phyloP scores from a whole-genome alignment of 2,113 vertebrate species.

The Cebus imitator region DNA sequence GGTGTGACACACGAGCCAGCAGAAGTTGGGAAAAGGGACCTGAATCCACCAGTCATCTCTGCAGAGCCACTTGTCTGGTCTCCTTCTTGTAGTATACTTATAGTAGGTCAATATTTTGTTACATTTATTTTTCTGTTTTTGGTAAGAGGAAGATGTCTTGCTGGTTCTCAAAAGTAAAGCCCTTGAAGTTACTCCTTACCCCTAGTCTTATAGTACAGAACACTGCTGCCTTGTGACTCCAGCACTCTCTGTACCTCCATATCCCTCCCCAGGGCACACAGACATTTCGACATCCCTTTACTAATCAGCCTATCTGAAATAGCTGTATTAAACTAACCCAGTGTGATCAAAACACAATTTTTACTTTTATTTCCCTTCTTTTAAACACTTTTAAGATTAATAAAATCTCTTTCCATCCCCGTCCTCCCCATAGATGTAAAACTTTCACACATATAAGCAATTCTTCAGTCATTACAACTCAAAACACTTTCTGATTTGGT shows the following conservation, averaged over 20 bases:
- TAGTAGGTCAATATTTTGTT: not conserved
- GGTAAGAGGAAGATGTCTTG: not conserved
- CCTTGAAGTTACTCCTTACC: not conserved
- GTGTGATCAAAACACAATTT: not conserved
- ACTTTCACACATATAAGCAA: not conserved
- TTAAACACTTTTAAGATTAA: constrained; percentile 1
- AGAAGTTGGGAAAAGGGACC: not conserved
- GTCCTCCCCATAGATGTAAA: not conserved
- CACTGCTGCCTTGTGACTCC: not conserved
- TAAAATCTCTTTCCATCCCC: not conserved
- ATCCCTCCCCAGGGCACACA: not conserved
- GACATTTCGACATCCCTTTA: not conserved
- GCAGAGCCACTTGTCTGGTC: not conserved
- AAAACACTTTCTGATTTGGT: not conserved
- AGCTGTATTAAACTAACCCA: not conserved
- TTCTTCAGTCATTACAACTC: not conserved
- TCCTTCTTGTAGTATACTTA: not conserved
- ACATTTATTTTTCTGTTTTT: not conserved
- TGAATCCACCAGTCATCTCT: not conserved
- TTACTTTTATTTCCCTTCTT: not conserved
- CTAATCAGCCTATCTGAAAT: not conserved
- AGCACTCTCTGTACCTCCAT: not conserved
- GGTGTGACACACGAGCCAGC: fast-evolving
- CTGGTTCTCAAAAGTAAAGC: not conserved
- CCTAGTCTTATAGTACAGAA: not conserved